Evolutionary conservation across 1,140 invertebrate species (phyloP).

Genomic region (Vanessa tameamea): DNA sequence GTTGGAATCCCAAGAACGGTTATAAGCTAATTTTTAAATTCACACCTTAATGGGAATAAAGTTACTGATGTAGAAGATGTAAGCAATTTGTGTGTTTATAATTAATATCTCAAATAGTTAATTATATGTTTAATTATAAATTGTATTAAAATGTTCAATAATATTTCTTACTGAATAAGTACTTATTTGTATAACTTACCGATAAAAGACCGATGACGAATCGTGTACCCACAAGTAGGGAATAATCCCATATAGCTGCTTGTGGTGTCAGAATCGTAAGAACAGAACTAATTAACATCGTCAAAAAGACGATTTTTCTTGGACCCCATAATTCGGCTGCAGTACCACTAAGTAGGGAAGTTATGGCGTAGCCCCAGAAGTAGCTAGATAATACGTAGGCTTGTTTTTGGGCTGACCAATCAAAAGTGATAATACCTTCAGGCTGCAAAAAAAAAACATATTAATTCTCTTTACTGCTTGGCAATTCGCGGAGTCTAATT

Average conservation of each 20-base stretch:
- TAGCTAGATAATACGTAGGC: slow-evolving; percentile 69
- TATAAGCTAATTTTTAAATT: too few species aligned
- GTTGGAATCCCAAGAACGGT: too few species aligned
- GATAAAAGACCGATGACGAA: slow-evolving; percentile 85
- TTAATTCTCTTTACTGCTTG: neutral
- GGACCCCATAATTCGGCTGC: slow-evolving; percentile 88
- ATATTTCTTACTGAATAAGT: neutral
- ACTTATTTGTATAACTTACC: slow-evolving; percentile 75
- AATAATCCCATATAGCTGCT: slow-evolving; percentile 83
- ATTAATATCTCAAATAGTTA: too few species aligned
- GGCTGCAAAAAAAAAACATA: slow-evolving; percentile 51
- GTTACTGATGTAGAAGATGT: too few species aligned
- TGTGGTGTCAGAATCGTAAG: slow-evolving; percentile 86
- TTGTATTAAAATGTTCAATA: slow-evolving; percentile 6
- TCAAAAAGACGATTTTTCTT: slow-evolving; percentile 85
- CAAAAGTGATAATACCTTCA: slow-evolving; percentile 63
- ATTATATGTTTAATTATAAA: too few species aligned
- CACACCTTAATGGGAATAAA: too few species aligned
- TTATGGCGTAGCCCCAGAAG: slow-evolving; percentile 80
- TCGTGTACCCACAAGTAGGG: slow-evolving; percentile 82
- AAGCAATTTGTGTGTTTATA: too few species aligned
- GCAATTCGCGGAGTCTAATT: too few species aligned
- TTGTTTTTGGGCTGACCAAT: slow-evolving; percentile 68
- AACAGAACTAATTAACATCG: slow-evolving; percentile 84
- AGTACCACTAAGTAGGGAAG: slow-evolving; percentile 84